Evolutionary conservation across 2,113 vertebrate species (phyloP).

Genomic region (Corvus cornix): DNA sequence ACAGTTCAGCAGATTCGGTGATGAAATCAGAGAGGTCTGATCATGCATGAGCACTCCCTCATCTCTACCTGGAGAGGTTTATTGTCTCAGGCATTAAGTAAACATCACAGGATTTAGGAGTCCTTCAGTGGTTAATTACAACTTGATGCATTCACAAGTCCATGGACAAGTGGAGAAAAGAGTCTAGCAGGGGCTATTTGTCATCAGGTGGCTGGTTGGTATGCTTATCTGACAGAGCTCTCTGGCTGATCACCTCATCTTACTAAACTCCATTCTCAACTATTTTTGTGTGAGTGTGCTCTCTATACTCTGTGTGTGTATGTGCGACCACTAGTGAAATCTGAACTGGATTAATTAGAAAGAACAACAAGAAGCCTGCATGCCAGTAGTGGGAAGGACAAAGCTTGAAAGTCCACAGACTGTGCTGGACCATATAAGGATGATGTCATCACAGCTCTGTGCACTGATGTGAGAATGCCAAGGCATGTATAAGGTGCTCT

Average conservation of each 20-base stretch:
- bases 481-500: not conserved
- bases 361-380: not conserved
- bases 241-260: not conserved
- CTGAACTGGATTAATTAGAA: not conserved
- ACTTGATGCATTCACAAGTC: not conserved
- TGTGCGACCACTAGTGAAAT: rapidly evolving
- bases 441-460: not conserved
- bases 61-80: not conserved
- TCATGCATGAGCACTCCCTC: not conserved
- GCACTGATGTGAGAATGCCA: not conserved
- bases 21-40: not conserved
- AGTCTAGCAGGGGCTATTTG: not conserved
- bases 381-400: not conserved
- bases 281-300: not conserved
- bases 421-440: not conserved
- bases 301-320: not conserved
- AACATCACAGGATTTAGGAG: not conserved
- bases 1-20: not conserved
- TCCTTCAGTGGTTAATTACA: not conserved
- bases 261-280: not conserved
- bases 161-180: not conserved
- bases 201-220: not conserved
- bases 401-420: not conserved
- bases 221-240: not conserved
- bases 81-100: not conserved